These are phyloP conservation scores for Nymphalis urticae DNA, from an alignment of 2,888 invertebrate species.

Conservation along the genomic window DNA sequence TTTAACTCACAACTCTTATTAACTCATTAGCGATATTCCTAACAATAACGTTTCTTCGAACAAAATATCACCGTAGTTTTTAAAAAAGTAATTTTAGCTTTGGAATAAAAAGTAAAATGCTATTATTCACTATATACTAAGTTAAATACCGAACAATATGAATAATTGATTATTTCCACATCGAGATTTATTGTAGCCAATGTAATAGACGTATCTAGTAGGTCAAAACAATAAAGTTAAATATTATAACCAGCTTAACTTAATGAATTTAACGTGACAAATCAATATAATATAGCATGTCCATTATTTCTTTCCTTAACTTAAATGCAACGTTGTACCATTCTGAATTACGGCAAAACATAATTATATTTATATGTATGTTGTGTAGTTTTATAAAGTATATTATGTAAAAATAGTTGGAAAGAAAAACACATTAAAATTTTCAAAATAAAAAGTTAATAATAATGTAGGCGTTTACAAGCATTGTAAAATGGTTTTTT, in stretches of 20 bases:
- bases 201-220: neutral
- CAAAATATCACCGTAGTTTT: neutral
- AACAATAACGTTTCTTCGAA: neutral
- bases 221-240: slow-evolving; percentile 21
- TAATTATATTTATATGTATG: neutral
- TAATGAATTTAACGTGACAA: slow-evolving; percentile 23
- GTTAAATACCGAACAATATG: slow-evolving; percentile 1
- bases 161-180: slow-evolving; percentile 9
- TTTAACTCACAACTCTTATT: too few species aligned
- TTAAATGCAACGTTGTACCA: neutral
- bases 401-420: too few species aligned
- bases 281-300: slow-evolving; percentile 3
- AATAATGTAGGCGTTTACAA: too few species aligned
- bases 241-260: slow-evolving; percentile 8
- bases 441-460: too few species aligned
- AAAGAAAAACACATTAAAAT: too few species aligned
- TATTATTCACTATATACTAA: neutral
- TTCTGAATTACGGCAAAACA: neutral
- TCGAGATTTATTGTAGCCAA: neutral
- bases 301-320: neutral
- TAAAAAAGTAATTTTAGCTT: neutral
- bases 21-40: too few species aligned
- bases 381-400: too few species aligned
- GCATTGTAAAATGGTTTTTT: too few species aligned
- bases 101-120: too few species aligned